phyloP scores from a whole-genome alignment of 2,113 vertebrate genomes.

The Leptobrachium ailaonicum region DNA sequence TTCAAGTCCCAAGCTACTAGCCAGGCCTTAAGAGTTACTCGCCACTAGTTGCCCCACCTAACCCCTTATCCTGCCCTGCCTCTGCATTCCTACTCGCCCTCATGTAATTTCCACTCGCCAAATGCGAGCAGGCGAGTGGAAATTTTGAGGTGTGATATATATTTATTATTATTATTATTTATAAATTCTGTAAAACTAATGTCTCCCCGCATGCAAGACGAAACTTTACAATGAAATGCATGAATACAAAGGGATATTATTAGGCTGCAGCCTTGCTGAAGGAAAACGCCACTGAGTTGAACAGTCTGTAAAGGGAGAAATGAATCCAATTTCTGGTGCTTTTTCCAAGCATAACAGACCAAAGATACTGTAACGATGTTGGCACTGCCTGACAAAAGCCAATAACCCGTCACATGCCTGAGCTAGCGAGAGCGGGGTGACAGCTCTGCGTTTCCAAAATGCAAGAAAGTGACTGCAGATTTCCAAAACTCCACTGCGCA shows the following conservation, averaged over 20 bases:
- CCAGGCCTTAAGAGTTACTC: too few relatives aligned
- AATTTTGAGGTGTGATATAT: too few relatives aligned
- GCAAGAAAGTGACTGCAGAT: background rate
- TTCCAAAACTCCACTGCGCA: too few relatives aligned
- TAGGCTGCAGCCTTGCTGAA: background rate
- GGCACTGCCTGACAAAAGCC: background rate
- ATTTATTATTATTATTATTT: too few relatives aligned
- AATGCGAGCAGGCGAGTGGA: too few relatives aligned
- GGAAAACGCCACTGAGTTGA: background rate
- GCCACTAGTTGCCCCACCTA: too few relatives aligned
- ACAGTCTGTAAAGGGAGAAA: background rate
- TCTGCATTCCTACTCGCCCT: too few relatives aligned
- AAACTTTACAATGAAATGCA: background rate
- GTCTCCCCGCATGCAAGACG: too few relatives aligned
- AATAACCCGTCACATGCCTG: background rate
- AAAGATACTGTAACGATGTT: background rate
- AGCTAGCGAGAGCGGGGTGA: background rate
- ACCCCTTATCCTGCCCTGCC: too few relatives aligned
- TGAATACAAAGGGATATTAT: background rate
- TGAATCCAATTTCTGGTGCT: background rate
- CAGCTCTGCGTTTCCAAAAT: background rate
- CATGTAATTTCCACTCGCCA: too few relatives aligned
- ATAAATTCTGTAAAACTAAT: too few relatives aligned
- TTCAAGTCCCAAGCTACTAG: too few relatives aligned
- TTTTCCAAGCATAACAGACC: background rate